Evolutionary conservation across 2,888 invertebrate species (phyloP).

Genomic region (Liodrosophila aerea): DNA sequence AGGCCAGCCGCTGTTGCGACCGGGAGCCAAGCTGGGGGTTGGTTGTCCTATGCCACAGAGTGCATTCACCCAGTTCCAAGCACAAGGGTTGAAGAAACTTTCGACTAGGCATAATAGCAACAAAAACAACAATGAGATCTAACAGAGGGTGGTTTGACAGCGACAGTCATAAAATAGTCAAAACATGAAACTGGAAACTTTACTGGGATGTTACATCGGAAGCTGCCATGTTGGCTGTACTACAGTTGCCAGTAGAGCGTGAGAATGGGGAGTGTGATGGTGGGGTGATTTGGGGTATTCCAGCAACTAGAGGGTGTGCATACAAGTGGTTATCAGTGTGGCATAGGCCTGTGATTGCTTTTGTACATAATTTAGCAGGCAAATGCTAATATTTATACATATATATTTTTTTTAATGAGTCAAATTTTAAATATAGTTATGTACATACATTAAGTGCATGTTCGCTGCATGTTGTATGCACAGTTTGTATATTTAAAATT

Average conservation of each 20-base stretch:
- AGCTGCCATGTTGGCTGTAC: constrained; percentile 43
- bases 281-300: constrained; percentile 11
- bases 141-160: constrained; percentile 57
- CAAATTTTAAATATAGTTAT: no score
- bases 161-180: constrained; percentile 52
- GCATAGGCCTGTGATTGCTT: constrained; percentile 22
- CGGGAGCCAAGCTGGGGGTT: constrained; percentile 44
- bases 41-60: constrained; percentile 50
- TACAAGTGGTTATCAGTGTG: constrained; percentile 70
- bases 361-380: constrained; percentile 47
- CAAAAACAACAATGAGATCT: constrained; percentile 9
- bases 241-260: neutral
- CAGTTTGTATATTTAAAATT: no score
- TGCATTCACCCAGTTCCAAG: constrained; percentile 65
- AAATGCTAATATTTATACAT: neutral
- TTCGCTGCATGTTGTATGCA: no score
- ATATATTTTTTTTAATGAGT: no score
- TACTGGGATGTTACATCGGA: constrained; percentile 33
- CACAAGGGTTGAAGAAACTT: constrained; percentile 60
- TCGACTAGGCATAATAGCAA: constrained; percentile 40
- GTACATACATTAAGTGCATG: no score
- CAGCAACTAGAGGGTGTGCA: constrained; percentile 38
- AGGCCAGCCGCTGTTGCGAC: constrained; percentile 10
- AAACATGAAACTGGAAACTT: constrained; percentile 52
- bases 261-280: no score